Evolutionary conservation across 2,888 invertebrate genomes (phyloP).

Genomic region (Antheraea yamamai): DNA sequence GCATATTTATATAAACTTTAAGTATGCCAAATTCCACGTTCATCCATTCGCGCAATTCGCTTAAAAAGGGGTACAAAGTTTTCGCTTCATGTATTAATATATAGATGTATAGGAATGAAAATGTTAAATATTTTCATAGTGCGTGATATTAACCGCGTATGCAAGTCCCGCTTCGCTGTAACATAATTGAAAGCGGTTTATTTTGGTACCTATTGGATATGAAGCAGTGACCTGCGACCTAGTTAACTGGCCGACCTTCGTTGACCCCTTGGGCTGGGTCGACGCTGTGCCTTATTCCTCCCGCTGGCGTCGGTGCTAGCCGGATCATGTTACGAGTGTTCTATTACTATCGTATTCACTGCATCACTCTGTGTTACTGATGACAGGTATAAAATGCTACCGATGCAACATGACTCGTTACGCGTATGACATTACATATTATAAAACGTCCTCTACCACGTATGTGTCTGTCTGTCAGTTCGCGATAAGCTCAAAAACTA

Average conservation of each 20-base stretch:
- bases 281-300: slow-evolving; percentile 40
- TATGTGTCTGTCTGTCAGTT: too few relatives aligned
- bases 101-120: too few relatives aligned
- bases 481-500: too few relatives aligned
- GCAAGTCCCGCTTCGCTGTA: background rate
- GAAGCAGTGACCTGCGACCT: slow-evolving; percentile 69
- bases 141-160: slow-evolving; percentile 10
- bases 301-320: slow-evolving; percentile 4
- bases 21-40: too few relatives aligned
- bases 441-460: too few relatives aligned
- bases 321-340: slow-evolving; percentile 19
- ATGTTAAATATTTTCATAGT: background rate
- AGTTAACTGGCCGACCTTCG: slow-evolving; percentile 71
- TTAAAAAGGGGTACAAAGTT: too few relatives aligned
- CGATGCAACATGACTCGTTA: background rate
- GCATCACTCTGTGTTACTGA: background rate
- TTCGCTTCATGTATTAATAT: too few relatives aligned
- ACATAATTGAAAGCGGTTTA: slow-evolving; percentile 46
- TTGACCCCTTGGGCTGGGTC: slow-evolving; percentile 74
- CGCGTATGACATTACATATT: background rate
- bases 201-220: slow-evolving; percentile 59
- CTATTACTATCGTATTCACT: slow-evolving; percentile 27
- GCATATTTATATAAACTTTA: too few relatives aligned
- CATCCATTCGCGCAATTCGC: too few relatives aligned
- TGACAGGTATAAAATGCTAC: background rate